Base-by-base conservation (phyloP, 2,113 vertebrate genomes). In the Chionis minor region DNA sequence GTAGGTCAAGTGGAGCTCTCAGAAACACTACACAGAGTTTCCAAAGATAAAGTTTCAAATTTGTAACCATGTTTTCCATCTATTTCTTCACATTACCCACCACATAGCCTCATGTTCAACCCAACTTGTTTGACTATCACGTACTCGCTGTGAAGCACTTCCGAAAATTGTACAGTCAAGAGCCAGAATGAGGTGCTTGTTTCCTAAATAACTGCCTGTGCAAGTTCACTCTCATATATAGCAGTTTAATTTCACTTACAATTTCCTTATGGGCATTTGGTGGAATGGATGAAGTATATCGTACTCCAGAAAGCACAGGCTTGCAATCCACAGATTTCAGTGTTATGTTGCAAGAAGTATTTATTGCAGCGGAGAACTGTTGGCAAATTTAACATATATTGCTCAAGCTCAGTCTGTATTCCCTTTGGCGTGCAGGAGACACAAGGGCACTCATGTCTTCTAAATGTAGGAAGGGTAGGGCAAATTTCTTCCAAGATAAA, bases 251-350 rank as follows among this genome's bases (percentile, higher is more conserved):
- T 96, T 81, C 63, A 81, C 44, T 88, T 80, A 85, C 8, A 54
- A 65, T 77, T 91, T 90, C 70, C 92, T 95, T 54, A 62, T 74
- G 84, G 84, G 78, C 93, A 73, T 88, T 95, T 96, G 84, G 87
- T 90, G 74, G 87, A 91, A 58, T 88, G 70, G 81, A 82, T 85
- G 49, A 86, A 92, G 45, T 40, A 40, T 38, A 82, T 72, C 75
- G 65, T 10, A 61, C 27, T 82, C 27, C 61, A 91, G 73, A 92
- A 91, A 75, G 54, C 54, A 77, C 5, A 56, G 24, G 24, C 44
- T 96, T 94, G 85, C 74, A 93, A 90, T 77, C 74, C 90, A 93
- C 56, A 65, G 73, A 92, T 93, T 95, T 95, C 90, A 94, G 16
- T 20, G 40, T 44, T 73, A 58, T 96, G 84, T 95, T 94, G 95